Evolutionary conservation across 2,888 invertebrate species (phyloP).

Genomic region (Drosophila subsilvestris): DNA sequence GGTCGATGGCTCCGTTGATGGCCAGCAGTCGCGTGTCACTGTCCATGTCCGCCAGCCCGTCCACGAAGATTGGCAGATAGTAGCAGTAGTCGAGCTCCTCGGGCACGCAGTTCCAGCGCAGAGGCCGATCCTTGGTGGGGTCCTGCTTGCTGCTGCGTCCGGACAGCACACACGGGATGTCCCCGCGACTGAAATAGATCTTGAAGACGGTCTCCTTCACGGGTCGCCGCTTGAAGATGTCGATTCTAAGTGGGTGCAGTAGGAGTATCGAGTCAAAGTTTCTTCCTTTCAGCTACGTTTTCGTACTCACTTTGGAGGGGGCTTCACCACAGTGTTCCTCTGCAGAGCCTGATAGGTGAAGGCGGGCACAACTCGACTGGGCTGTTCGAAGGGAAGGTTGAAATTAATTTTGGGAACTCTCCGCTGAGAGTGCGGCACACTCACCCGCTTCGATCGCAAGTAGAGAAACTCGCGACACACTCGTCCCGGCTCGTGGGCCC

Average conservation of each 20-base stretch:
- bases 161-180: constrained; percentile 81
- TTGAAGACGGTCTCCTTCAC: constrained; percentile 81
- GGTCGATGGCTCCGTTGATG: constrained; percentile 92
- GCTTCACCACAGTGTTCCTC: constrained; percentile 79
- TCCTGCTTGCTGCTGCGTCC: constrained; percentile 71
- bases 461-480: constrained; percentile 70
- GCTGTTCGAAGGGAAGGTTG: constrained; percentile 43
- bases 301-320: constrained; percentile 78
- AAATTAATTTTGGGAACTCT: not conserved
- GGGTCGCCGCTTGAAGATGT: constrained; percentile 75
- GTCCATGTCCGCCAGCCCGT: constrained; percentile 92
- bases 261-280: not conserved
- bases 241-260: constrained; percentile 61
- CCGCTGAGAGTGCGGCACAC: not conserved
- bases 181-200: constrained; percentile 82
- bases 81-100: constrained; percentile 92
- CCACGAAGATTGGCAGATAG: constrained; percentile 97
- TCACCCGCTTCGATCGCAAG: constrained; percentile 62
- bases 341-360: constrained; percentile 83
- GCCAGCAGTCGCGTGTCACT: constrained; percentile 94
- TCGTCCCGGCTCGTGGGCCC: constrained; percentile 57
- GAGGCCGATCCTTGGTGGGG: constrained; percentile 76
- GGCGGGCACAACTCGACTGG: constrained; percentile 78
- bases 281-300: not conserved
- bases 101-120: constrained; percentile 81